Conservation (phyloP, 2,888 invertebrate species). For the Torymus auratus region DNA sequence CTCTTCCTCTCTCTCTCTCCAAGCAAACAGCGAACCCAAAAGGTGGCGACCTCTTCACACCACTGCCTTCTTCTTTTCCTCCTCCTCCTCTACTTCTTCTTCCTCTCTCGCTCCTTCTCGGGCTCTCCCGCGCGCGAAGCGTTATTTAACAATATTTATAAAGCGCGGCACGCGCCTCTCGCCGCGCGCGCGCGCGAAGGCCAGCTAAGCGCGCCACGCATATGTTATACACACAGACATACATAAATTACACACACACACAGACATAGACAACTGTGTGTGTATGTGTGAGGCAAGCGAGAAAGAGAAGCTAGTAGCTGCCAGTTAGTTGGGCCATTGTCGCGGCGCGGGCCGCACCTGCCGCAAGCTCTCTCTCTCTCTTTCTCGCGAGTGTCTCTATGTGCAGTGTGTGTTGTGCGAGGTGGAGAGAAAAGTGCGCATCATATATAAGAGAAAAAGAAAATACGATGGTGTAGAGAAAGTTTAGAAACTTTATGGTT, state of each 20-base stretch:
- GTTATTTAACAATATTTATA: constrained; percentile 70
- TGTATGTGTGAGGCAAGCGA: background rate
- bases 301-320: background rate
- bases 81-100: background rate
- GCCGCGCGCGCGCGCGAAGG: constrained; percentile 46
- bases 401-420: too few species aligned
- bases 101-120: background rate
- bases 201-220: constrained; percentile 30
- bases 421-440: too few species aligned
- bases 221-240: constrained; percentile 28
- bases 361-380: background rate
- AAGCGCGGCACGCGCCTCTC: constrained; percentile 61
- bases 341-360: constrained; percentile 17
- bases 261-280: background rate
- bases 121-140: constrained; percentile 11
- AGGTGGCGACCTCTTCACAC: background rate
- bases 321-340: constrained; percentile 42
- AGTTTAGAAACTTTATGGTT: too few species aligned
- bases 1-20: too few species aligned
- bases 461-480: too few species aligned
- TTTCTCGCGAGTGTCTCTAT: too few species aligned
- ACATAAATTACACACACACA: too few species aligned
- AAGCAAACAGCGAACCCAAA: too few species aligned
- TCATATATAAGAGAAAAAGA: too few species aligned
- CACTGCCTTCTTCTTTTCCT: background rate